Evolutionary conservation across 2,797 vertebrate species (phyloP).

Genomic region (Takifugu ocellatus): DNA sequence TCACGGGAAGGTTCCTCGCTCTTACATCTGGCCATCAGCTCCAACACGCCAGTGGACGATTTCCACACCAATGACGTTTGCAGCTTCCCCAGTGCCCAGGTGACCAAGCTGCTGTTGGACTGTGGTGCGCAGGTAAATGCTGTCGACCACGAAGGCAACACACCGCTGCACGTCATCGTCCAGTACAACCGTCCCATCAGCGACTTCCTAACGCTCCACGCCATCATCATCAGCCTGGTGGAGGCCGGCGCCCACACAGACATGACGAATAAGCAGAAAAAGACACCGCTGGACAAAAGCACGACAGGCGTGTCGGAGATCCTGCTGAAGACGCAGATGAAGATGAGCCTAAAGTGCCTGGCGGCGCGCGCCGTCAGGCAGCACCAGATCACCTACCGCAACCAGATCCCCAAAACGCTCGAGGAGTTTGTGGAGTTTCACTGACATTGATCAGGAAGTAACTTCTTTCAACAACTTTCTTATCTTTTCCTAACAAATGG

Average conservation of each 20-base stretch:
- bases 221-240: constrained; percentile 95
- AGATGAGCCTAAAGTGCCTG: constrained; percentile 98
- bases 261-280: constrained; percentile 97
- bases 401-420: constrained; percentile 95
- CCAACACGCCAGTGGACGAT: constrained; percentile 90
- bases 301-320: constrained; percentile 97
- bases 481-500: too few relatives aligned
- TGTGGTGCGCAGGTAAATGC: constrained; percentile 91
- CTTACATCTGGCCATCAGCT: constrained; percentile 93
- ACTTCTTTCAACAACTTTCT: too few relatives aligned
- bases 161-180: constrained; percentile 92
- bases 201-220: constrained; percentile 94
- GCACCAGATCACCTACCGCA: constrained; percentile 89
- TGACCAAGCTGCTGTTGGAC: constrained; percentile 91
- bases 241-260: constrained; percentile 97
- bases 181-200: constrained; percentile 99
- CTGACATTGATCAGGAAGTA: constrained; percentile 56
- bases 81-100: constrained; percentile 92
- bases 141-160: constrained; percentile 90
- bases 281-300: constrained; percentile 95
- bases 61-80: constrained; percentile 98
- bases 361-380: constrained; percentile 91
- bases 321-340: constrained; percentile 97
- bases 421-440: constrained; percentile 98
- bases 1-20: constrained; percentile 87